phyloP scores from a whole-genome alignment of 64 coral and sea anemone species.

The Stichodactyla helianthus region DNA sequence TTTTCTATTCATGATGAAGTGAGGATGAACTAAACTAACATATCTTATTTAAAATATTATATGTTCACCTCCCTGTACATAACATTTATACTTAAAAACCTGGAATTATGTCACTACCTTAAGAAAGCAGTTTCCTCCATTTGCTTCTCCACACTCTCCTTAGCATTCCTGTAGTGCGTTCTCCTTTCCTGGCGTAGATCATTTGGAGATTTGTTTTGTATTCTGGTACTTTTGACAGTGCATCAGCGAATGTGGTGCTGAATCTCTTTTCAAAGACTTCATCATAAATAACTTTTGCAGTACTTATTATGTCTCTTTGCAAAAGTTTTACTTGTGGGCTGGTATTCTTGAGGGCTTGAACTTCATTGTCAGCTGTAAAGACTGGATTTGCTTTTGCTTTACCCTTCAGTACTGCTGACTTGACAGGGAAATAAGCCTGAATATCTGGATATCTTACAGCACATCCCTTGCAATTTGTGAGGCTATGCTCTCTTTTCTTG shows the following conservation, averaged over 20 bases:
- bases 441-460: conserved; percentile 26
- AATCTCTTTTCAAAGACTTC: conserved; percentile 28
- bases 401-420: conserved; percentile 18
- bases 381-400: conserved; percentile 47
- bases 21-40: too few relatives aligned
- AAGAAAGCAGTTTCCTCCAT: conserved; percentile 54
- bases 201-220: conserved; percentile 30
- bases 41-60: too few relatives aligned
- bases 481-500: conserved; percentile 33
- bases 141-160: conserved; percentile 48
- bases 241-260: conserved; percentile 40
- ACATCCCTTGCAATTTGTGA: conserved; percentile 49
- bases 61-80: too few relatives aligned
- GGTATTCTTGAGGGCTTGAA: neutral
- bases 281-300: conserved; percentile 35
- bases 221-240: conserved; percentile 41
- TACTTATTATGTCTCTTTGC: conserved; percentile 31
- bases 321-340: conserved; percentile 16
- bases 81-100: too few relatives aligned
- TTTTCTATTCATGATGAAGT: too few relatives aligned
- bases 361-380: conserved; percentile 26
- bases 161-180: conserved; percentile 3
- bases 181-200: conserved; percentile 21
- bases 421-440: conserved; percentile 40
- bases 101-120: conserved; percentile 6